These are phyloP conservation scores for Nycticebus coucang DNA, from an alignment of 2,113 vertebrate genomes.

Conservation along the genomic window DNA sequence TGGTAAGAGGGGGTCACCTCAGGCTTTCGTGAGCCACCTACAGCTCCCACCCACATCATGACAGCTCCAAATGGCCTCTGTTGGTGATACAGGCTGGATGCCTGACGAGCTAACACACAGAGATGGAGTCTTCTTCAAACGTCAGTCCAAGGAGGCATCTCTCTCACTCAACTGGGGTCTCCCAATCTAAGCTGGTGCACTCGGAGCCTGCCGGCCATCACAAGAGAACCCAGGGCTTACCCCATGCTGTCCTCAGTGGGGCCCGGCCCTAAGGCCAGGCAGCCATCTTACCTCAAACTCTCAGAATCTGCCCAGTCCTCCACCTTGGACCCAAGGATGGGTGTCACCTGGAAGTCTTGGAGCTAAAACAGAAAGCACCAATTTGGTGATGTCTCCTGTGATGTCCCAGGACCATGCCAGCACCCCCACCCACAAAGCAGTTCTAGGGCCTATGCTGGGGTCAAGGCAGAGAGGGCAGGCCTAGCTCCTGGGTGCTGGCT, in stretches of 20 bases:
- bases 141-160: background rate
- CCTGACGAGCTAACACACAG: background rate
- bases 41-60: background rate
- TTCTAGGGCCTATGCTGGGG: background rate
- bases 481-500: background rate
- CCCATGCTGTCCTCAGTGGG: accelerated
- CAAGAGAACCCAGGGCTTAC: background rate
- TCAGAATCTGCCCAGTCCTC: constrained; percentile 85
- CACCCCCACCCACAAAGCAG: background rate
- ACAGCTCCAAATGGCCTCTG: background rate
- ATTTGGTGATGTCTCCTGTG: background rate
- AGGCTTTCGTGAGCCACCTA: background rate
- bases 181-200: background rate
- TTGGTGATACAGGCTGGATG: background rate
- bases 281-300: constrained; percentile 85
- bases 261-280: background rate
- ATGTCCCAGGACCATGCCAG: background rate
- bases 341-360: constrained; percentile 88
- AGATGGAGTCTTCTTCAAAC: background rate
- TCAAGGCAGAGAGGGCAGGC: background rate
- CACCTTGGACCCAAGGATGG: constrained; percentile 83
- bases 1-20: background rate
- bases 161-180: background rate
- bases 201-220: accelerated
- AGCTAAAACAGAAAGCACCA: constrained; percentile 81